A percentile compares a stretch with the other conserved stretches of the same genome.
Evolutionary conservation across 2,888 invertebrate genomes (phyloP).

Genomic region (Mythimna lalbum): DNA sequence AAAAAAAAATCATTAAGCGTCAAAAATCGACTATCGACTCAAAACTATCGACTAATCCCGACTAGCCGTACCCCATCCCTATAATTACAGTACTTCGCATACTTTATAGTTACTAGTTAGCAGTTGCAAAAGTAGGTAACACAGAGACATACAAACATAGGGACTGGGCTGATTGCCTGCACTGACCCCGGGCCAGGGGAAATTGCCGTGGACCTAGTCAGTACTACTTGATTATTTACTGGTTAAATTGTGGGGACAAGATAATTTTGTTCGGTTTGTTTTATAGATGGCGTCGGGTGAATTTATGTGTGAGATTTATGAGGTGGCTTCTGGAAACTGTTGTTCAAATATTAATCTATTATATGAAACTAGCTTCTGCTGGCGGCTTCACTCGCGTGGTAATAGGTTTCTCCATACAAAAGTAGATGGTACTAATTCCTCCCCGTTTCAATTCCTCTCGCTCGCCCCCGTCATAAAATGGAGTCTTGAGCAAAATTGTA

Average conservation of each 20-base stretch:
- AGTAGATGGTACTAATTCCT: no score
- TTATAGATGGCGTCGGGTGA: background rate
- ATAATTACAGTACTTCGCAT: slow-evolving; percentile 46
- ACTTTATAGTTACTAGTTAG: slow-evolving; percentile 21
- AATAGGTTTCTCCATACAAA: no score
- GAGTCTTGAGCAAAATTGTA: no score
- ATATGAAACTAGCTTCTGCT: no score
- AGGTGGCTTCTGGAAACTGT: background rate
- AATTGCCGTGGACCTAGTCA: slow-evolving; percentile 27
- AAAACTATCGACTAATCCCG: background rate
- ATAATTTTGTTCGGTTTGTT: slow-evolving; percentile 8
- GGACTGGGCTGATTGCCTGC: slow-evolving; percentile 26
- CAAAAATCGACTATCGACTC: slow-evolving; percentile 16
- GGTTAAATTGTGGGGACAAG: background rate
- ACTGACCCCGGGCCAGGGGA: slow-evolving; percentile 52
- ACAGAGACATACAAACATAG: slow-evolving; percentile 53
- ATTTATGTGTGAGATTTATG: background rate
- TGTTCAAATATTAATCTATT: background rate
- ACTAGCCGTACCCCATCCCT: slow-evolving; percentile 19
- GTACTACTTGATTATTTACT: background rate
- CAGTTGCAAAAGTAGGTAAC: slow-evolving; percentile 52
- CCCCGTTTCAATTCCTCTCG: no score
- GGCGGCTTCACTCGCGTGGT: no score
- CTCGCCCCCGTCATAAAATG: no score
- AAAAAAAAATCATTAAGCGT: background rate